A percentile compares a stretch with the other conserved stretches of the same genome.
Evolutionary conservation across 2,888 invertebrate species (phyloP).

Genomic region (Platycheirus rosarum): DNA sequence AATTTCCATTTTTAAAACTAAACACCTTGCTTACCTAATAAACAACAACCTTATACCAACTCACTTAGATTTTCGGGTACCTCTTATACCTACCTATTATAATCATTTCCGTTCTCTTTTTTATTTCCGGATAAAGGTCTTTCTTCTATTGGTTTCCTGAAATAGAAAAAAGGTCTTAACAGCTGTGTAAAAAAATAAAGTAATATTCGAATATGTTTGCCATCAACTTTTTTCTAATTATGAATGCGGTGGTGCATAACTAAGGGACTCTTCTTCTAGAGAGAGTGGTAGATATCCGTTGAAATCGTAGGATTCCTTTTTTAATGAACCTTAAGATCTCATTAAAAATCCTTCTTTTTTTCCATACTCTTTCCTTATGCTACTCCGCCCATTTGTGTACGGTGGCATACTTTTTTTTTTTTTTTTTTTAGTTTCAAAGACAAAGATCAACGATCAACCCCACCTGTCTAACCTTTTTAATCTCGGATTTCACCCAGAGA

Average conservation of each 20-base stretch:
- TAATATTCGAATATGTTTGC: not conserved
- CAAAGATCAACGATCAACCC: conserved; percentile 14
- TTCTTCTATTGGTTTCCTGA: not conserved
- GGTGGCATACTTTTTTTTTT: not conserved
- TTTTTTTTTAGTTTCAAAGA: conserved; percentile 7
- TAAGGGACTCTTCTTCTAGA: conserved; percentile 5
- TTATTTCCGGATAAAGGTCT: conserved; percentile 15
- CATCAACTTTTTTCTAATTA: conserved; percentile 11
- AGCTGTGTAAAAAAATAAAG: conserved; percentile 17
- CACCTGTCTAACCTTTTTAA: not conserved
- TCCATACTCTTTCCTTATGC: too few relatives aligned
- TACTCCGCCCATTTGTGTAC: too few relatives aligned
- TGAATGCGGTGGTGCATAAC: not conserved
- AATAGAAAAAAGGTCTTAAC: conserved; percentile 10
- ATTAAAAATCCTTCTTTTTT: too few relatives aligned
- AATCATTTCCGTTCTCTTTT: conserved; percentile 27
- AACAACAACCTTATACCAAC: not conserved
- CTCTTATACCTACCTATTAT: conserved; percentile 2
- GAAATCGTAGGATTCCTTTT: too few relatives aligned
- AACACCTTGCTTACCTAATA: not conserved
- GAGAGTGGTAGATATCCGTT: not conserved
- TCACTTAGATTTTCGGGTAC: not conserved
- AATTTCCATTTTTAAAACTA: too few relatives aligned
- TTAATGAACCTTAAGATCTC: not conserved
- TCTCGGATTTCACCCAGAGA: conserved; percentile 2